phyloP scores from a whole-genome alignment of 37 sponge, comb jelly and placozoan species.

The Halisarca cf. caerulea region DNA sequence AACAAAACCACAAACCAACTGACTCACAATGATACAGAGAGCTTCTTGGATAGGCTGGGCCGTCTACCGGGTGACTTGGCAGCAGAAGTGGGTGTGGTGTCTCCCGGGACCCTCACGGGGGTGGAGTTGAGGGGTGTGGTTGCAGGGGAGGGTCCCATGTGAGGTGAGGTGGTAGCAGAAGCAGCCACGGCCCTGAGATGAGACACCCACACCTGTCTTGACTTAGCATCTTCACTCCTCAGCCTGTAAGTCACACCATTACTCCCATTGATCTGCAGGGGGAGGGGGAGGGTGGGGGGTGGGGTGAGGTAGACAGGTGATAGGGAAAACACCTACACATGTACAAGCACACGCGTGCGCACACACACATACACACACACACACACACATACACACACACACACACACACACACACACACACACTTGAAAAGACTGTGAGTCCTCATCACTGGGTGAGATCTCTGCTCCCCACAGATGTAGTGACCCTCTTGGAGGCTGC shows the following conservation, averaged over 20 bases:
- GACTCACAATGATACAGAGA: not conserved
- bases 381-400: too few relatives aligned
- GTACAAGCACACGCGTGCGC: too few relatives aligned
- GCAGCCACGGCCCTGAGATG: slow-evolving; percentile 62
- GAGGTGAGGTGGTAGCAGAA: not conserved
- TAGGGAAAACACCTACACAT: too few relatives aligned
- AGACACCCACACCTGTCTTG: slow-evolving; percentile 80
- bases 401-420: not conserved
- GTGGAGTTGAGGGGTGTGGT: not conserved
- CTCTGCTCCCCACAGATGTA: slow-evolving; percentile 82
- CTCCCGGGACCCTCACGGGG: not conserved
- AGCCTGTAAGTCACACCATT: slow-evolving; percentile 76
- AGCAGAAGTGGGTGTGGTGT: not conserved
- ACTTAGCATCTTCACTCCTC: slow-evolving; percentile 65
- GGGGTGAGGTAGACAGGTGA: not conserved
- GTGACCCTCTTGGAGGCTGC: slow-evolving; percentile 71
- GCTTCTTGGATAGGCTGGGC: not conserved
- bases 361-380: too few relatives aligned
- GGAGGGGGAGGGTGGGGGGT: not conserved
- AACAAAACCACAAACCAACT: too few relatives aligned
- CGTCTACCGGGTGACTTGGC: not conserved
- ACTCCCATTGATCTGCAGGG: slow-evolving; percentile 46
- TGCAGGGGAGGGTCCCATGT: not conserved
- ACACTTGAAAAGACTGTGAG: slow-evolving; percentile 69
- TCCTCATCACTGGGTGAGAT: slow-evolving; percentile 91